Evolutionary conservation across 1,140 invertebrate genomes (phyloP).

Genomic region (Magallana ariakensis): DNA sequence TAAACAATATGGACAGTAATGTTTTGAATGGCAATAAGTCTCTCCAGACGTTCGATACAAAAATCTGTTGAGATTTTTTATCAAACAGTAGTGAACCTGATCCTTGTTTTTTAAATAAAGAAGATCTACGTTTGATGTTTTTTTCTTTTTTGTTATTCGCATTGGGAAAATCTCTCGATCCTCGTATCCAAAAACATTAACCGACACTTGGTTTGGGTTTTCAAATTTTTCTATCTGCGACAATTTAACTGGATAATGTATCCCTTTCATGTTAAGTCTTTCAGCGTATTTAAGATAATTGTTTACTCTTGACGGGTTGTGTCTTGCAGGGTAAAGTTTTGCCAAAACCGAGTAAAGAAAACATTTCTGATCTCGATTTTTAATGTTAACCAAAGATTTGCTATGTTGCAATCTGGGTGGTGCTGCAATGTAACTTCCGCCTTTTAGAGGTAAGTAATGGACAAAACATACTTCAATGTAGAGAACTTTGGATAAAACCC

Average conservation of each 20-base stretch:
- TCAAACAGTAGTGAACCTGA: slow-evolving; percentile 32
- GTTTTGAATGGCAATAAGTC: background rate
- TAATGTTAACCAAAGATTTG: slow-evolving; percentile 32
- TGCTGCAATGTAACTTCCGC: slow-evolving; percentile 46
- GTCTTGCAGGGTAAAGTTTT: background rate
- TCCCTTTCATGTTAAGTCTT: slow-evolving; percentile 22
- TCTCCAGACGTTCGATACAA: slow-evolving; percentile 30
- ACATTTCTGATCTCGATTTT: slow-evolving; percentile 44
- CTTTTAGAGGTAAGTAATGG: slow-evolving; percentile 26
- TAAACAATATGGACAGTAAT: slow-evolving; percentile 50
- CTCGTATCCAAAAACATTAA: slow-evolving; percentile 54
- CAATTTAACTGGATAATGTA: slow-evolving; percentile 42
- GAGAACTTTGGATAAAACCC: slow-evolving; percentile 26
- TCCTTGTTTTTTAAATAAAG: slow-evolving; percentile 27
- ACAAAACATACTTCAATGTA: slow-evolving; percentile 35
- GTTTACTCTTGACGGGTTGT: slow-evolving; percentile 5
- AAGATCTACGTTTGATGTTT: slow-evolving; percentile 32
- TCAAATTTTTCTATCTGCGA: slow-evolving; percentile 45
- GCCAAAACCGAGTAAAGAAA: slow-evolving; percentile 49
- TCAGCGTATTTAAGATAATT: slow-evolving; percentile 30
- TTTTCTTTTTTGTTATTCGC: slow-evolving; percentile 33
- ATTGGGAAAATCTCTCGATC: slow-evolving; percentile 40
- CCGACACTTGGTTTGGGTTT: slow-evolving; percentile 47
- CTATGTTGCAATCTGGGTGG: slow-evolving; percentile 46
- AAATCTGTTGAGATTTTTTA: slow-evolving; percentile 38